These are phyloP conservation scores for Drosophila histrio DNA, from an alignment of 2,888 invertebrate species.

Conservation along the genomic window DNA sequence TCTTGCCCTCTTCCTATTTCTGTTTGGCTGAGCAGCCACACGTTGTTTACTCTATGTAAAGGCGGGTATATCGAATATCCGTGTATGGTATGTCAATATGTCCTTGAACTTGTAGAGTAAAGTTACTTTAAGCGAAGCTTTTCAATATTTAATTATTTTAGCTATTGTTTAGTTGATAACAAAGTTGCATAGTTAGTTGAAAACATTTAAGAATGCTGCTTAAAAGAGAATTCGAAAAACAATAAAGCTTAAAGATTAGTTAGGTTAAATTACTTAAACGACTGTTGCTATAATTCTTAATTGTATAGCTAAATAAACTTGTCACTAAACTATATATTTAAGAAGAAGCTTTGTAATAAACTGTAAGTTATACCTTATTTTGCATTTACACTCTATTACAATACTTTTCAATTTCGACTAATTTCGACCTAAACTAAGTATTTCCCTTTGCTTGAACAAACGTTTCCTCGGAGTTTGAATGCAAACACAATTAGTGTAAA, in stretches of 20 bases:
- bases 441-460: conserved; percentile 20
- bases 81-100: not conserved
- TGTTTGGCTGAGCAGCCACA: conserved; percentile 3
- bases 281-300: no score
- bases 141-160: no score
- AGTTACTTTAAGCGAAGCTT: not conserved
- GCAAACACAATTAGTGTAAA: conserved; percentile 62
- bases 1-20: not conserved
- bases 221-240: not conserved
- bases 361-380: no score
- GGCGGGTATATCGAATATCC: not conserved
- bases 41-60: conserved; percentile 1
- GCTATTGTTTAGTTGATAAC: not conserved
- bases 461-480: conserved; percentile 29
- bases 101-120: conserved; percentile 9
- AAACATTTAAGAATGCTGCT: not conserved
- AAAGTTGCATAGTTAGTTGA: not conserved
- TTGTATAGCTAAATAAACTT: no score
- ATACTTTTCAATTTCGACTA: not conserved
- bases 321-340: not conserved
- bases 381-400: not conserved
- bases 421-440: not conserved
- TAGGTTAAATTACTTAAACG: no score
- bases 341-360: not conserved
- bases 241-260: not conserved